Conservation (phyloP, 2,888 invertebrate genomes). For the Chrysopilus asiliformis region DNA sequence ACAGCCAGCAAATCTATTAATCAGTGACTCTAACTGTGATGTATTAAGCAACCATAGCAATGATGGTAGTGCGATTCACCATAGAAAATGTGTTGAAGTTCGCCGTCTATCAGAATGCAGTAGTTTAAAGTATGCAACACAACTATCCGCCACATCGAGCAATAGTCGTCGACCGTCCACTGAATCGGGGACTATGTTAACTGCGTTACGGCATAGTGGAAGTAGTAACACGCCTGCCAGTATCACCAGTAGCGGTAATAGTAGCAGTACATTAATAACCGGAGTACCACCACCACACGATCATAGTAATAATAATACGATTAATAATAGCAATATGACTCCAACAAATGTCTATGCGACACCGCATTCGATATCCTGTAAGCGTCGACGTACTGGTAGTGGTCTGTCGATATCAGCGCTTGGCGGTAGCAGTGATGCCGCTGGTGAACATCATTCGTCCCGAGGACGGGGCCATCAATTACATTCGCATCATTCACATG, state of each 20-base stretch:
- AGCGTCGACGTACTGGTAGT: slow-evolving; percentile 40
- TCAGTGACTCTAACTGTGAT: slow-evolving; percentile 36
- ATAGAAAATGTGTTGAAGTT: slow-evolving; percentile 37
- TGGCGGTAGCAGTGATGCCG: slow-evolving; percentile 29
- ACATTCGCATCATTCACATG: slow-evolving; percentile 39
- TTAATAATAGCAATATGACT: background rate
- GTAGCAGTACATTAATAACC: background rate
- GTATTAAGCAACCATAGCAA: slow-evolving; percentile 26
- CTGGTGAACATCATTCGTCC: slow-evolving; percentile 33
- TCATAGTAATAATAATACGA: no score
- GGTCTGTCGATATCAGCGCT: slow-evolving; percentile 18
- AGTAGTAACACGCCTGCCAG: slow-evolving; percentile 17
- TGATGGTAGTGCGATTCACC: slow-evolving; percentile 15
- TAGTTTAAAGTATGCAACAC: slow-evolving; percentile 17
- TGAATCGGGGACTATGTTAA: slow-evolving; percentile 29
- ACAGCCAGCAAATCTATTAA: slow-evolving; percentile 17
- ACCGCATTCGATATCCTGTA: slow-evolving; percentile 34
- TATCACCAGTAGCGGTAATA: background rate
- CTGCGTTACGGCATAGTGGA: slow-evolving; percentile 21
- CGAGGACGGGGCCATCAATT: slow-evolving; percentile 40
- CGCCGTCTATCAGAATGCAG: slow-evolving; percentile 40
- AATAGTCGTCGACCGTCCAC: slow-evolving; percentile 39
- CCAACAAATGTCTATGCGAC: slow-evolving; percentile 2
- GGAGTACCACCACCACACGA: background rate
- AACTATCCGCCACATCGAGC: slow-evolving; percentile 10